Evolutionary conservation across 2,113 vertebrate genomes (phyloP), one percentile per base, ranked within the genome.

Genomic region (Phocoena phocoena): DNA sequence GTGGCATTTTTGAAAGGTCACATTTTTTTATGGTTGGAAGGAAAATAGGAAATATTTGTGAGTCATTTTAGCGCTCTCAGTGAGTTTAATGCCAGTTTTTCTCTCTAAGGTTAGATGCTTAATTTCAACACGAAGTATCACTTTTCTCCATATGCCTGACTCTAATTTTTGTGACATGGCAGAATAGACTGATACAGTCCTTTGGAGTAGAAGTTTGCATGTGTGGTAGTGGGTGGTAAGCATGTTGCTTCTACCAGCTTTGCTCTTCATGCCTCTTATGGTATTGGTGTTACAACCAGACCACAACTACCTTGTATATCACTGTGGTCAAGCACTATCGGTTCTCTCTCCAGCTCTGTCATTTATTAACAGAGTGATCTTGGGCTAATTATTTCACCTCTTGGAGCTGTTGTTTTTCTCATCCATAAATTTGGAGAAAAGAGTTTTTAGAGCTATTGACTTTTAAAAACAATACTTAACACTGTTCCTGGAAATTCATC

Each of bases 1-100:
- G 86, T 97, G 96, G 85, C 94, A 91, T 88, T 96, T 97, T 97
- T 82, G 94, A 97, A 98, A 98, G 97, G 97, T 97, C 96, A 91
- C 85, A 86, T 97, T 97, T 97, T 80, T 98, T 97, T 95, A 97
- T 96, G 90, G 93, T 97, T 96, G 77, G 93, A 98, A 97, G 88
- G 94, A 96, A 98, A 96, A 95, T 83, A 1, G n/a, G 97, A 97
- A 97, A 94, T 97, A 93, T 94, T 97, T 97, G 58, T 98, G 96
- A 98, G 94, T 97, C 97, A 96, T 91, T 96, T 95, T 71, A 63
- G 23, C 97, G 95, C 71, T 97, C 93, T 86, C 65, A 85, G 55
- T 76, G 58, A 97, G 28, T 92, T 92, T 80, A 89, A 70, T 88
- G 71, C 92, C 89, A 90, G 60, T 87, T 85, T 96, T 87, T 81